Percentiles rank a stretch among this genome's conserved stretches.
Conservation (phyloP, 2,797 vertebrate genomes). For the Eidolon dupreanum region DNA sequence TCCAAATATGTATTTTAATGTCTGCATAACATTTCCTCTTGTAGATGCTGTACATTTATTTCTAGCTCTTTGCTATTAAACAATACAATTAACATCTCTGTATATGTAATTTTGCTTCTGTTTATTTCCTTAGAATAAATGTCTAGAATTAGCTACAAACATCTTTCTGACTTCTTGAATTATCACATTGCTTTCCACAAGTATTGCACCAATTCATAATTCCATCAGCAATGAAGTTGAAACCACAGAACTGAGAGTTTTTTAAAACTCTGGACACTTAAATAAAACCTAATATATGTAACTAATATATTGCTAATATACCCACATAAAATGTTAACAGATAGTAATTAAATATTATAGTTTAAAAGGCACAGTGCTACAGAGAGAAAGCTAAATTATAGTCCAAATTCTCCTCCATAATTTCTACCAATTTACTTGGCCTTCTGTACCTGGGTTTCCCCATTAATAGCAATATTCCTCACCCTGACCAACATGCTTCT, state of each 20-base stretch:
- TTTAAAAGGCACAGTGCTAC: background rate
- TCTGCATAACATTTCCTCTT: background rate
- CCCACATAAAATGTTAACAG: background rate
- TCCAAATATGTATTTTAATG: slow-evolving; percentile 10
- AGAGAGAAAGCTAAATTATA: slow-evolving; percentile 8
- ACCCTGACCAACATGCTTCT: background rate
- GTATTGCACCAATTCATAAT: background rate
- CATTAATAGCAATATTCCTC: background rate
- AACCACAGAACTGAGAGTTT: background rate
- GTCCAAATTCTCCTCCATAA: background rate
- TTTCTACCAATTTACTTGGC: background rate
- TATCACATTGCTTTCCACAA: background rate
- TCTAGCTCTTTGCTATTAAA: background rate
- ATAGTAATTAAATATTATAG: background rate
- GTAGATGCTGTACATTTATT: background rate
- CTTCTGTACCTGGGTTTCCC: background rate
- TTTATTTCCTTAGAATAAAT: slow-evolving; percentile 5
- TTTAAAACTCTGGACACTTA: background rate
- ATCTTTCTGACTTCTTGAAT: background rate
- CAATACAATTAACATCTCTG: background rate
- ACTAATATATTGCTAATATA: background rate
- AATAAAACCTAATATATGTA: background rate
- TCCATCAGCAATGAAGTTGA: slow-evolving; percentile 27
- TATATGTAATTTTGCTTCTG: background rate
- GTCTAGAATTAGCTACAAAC: background rate